Evolutionary conservation across 2,113 vertebrate species (phyloP), one percentile per base, ranked within the genome.

Genomic region (Ranitomeya variabilis): DNA sequence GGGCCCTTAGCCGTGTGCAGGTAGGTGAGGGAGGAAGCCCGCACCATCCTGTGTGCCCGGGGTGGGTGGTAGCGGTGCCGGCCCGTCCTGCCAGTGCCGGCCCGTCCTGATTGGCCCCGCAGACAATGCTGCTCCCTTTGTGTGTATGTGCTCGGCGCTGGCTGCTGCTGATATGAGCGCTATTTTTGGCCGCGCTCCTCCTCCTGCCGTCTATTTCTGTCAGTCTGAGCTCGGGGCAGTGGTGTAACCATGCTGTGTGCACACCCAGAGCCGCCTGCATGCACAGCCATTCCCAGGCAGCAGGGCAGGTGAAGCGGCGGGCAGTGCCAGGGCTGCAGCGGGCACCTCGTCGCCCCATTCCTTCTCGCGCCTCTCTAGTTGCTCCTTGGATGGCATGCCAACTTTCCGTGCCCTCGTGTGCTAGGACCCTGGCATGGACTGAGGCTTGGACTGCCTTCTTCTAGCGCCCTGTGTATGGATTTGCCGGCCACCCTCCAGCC

Each of bases 111-210:
- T 87, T 81, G 86, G 6, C 62, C 64, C 18, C 15, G 60, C 16
- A 87, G 78, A 64, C 86, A 73, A 80, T 18, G 60, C 52, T 67
- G 55, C 79, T 45, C 78, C 60, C 18, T 80, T 55, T 76, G 37
- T 89, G 86, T 87, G 60, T 69, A 21, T 78, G 87, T 66, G 52
- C 60, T 67, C 60, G 87, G 54, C 31, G 80, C 80, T 88, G 80
- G 87, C 87, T 71, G 87, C 87, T 78, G 55, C 31, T 57, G 86
- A n/a, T 82, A n/a, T 57, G 37, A 74, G 83, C 52, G 82, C 85
- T 79, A 78, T 66, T 86, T 59, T 73, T 87, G 86, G 37, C 87
- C n/a, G 79, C 8, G 57, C 89, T 60, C 90, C 90, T 76, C 92
- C 89, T 67, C 87, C 86, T 60, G 69, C 81, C 57, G 84, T 73